A percentile compares a stretch with the other conserved stretches of the same genome.
These are phyloP conservation scores for Austrolebias charrua DNA, from an alignment of 2,797 vertebrate species.

Conservation along the genomic window DNA sequence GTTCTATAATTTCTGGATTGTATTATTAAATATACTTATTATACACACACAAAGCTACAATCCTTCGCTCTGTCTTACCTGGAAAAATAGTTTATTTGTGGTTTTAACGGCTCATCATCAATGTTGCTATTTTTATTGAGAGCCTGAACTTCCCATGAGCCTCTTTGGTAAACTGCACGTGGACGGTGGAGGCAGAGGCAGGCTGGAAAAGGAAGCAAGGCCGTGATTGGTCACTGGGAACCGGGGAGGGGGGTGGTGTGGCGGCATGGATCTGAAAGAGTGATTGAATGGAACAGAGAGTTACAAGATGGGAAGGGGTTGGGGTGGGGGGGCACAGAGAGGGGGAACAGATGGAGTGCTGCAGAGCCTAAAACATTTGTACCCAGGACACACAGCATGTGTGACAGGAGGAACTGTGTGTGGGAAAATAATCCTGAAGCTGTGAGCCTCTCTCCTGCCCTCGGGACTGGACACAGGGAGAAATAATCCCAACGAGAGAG, in stretches of 20 bases:
- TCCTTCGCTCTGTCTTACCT: neutral
- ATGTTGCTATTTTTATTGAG: slow-evolving; percentile 37
- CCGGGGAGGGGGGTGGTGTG: slow-evolving; percentile 21
- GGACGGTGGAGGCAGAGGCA: slow-evolving; percentile 27
- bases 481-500: slow-evolving; percentile 39
- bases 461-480: slow-evolving; percentile 39
- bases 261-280: slow-evolving; percentile 30
- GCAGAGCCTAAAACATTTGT: slow-evolving; percentile 44
- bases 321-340: slow-evolving; percentile 11
- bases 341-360: slow-evolving; percentile 59
- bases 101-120: slow-evolving; percentile 17
- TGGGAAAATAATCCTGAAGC: slow-evolving; percentile 25
- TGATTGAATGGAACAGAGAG: slow-evolving; percentile 56
- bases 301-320: slow-evolving; percentile 14
- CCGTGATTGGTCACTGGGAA: slow-evolving; percentile 56
- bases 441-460: slow-evolving; percentile 24
- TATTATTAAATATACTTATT: too few species aligned
- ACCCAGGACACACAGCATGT: slow-evolving; percentile 39
- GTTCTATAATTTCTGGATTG: too few species aligned
- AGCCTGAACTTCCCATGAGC: slow-evolving; percentile 59
- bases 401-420: slow-evolving; percentile 10
- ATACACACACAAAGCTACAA: neutral
- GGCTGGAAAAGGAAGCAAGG: slow-evolving; percentile 64
- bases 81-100: neutral
- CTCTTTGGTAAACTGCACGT: slow-evolving; percentile 52